Conservation (phyloP, 2,113 vertebrate genomes). For the Rhagologus leucostigma region DNA sequence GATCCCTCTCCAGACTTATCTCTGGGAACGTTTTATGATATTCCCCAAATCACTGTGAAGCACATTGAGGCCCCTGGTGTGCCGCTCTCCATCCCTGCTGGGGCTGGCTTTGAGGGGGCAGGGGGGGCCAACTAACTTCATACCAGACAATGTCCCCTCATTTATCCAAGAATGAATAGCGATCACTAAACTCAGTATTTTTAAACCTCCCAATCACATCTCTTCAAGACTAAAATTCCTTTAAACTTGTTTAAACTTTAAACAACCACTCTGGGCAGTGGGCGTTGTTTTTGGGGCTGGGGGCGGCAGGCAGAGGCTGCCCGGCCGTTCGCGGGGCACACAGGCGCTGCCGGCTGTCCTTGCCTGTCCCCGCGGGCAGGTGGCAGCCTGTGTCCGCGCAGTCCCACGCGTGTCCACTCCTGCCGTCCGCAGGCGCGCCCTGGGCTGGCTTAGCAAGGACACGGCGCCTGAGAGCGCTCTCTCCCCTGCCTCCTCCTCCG, state of each 20-base stretch:
- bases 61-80: not conserved
- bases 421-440: rapidly evolving
- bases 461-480: not conserved
- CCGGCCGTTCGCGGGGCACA: rapidly evolving
- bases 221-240: not conserved
- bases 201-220: not conserved
- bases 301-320: not conserved
- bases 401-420: not conserved
- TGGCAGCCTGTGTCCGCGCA: not conserved
- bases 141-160: not conserved
- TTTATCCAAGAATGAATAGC: not conserved
- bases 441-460: rapidly evolving
- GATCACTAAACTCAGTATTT: not conserved
- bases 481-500: not conserved
- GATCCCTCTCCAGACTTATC: not conserved
- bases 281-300: rapidly evolving
- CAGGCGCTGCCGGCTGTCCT: rapidly evolving
- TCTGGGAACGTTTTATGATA: rapidly evolving
- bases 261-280: rapidly evolving
- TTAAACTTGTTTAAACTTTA: not conserved
- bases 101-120: not conserved
- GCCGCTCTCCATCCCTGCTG: too few species aligned
- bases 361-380: not conserved
- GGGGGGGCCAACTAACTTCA: not conserved
- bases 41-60: not conserved